These are phyloP conservation scores for Oasisia sp. DNA, from an alignment of 2,888 invertebrate species.

Conservation along the genomic window DNA sequence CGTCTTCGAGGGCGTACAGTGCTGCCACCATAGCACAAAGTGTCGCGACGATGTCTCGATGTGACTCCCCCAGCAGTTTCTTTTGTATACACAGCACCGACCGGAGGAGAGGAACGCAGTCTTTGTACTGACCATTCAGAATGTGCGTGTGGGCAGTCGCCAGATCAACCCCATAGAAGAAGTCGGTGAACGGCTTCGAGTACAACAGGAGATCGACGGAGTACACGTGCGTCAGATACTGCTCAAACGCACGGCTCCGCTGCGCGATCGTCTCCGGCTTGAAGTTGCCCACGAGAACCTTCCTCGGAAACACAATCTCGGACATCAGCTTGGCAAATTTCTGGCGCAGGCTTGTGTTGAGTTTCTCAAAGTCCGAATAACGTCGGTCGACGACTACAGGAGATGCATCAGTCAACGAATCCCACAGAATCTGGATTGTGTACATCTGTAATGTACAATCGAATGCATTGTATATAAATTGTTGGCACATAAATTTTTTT, in stretches of 20 bases:
- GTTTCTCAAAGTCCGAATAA: slow-evolving; percentile 64
- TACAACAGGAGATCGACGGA: slow-evolving; percentile 57
- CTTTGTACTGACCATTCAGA: slow-evolving; percentile 52
- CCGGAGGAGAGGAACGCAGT: slow-evolving; percentile 57
- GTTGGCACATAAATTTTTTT: not conserved
- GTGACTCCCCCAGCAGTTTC: slow-evolving; percentile 57
- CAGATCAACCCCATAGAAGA: slow-evolving; percentile 59
- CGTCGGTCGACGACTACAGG: slow-evolving; percentile 61
- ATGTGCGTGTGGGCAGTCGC: slow-evolving; percentile 53
- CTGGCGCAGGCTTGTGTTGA: slow-evolving; percentile 57
- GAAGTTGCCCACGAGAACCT: slow-evolving; percentile 64
- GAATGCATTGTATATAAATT: not conserved
- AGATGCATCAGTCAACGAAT: slow-evolving; percentile 51
- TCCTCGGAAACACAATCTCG: slow-evolving; percentile 64
- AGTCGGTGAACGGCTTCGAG: slow-evolving; percentile 58
- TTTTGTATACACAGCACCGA: slow-evolving; percentile 59
- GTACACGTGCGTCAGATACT: slow-evolving; percentile 62
- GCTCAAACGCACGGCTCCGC: slow-evolving; percentile 65
- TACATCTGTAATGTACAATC: slow-evolving; percentile 49
- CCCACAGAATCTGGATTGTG: slow-evolving; percentile 50
- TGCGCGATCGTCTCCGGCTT: slow-evolving; percentile 62
- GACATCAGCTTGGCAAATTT: slow-evolving; percentile 54
- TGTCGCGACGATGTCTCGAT: slow-evolving; percentile 52
- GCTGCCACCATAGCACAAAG: slow-evolving; percentile 60
- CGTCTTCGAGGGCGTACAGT: slow-evolving; percentile 53